Percentiles rank a stretch among this genome's conserved stretches.
phyloP scores from a whole-genome alignment of 2,888 invertebrate genomes.

The Watsonalla binaria region DNA sequence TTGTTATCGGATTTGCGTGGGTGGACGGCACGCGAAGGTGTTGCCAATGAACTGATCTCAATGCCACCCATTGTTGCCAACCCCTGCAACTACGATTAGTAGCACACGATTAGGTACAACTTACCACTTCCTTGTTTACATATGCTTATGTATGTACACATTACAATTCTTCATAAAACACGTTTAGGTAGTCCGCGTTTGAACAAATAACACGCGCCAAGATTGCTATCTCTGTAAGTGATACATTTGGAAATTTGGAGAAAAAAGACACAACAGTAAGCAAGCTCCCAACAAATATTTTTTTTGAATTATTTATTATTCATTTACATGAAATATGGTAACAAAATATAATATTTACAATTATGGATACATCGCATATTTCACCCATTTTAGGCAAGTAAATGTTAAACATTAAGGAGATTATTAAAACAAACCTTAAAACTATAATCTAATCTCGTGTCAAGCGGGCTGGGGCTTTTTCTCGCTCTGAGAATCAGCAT shows the following conservation, averaged over 20 bases:
- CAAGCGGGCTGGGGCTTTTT: no score
- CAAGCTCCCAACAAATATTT: no score
- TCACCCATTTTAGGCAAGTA: no score
- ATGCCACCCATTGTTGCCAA: constrained; percentile 62
- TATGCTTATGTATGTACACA: constrained; percentile 34
- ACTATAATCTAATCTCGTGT: no score
- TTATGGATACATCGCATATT: no score
- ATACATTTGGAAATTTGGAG: background rate
- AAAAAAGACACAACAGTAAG: background rate
- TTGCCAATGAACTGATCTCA: constrained; percentile 66
- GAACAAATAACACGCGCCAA: constrained; percentile 12
- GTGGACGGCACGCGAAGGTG: constrained; percentile 56
- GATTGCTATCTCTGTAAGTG: background rate
- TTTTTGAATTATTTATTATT: no score
- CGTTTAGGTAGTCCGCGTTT: constrained; percentile 19
- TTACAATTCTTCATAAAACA: constrained; percentile 13
- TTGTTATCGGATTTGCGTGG: constrained; percentile 72
- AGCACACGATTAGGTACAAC: constrained; percentile 37
- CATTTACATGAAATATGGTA: no score
- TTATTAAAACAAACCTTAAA: no score
- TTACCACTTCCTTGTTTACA: constrained; percentile 67
- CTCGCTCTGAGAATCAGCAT: no score
- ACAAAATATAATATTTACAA: no score
- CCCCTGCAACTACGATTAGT: constrained; percentile 52
- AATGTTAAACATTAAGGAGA: no score